Evolutionary conservation across 2,113 vertebrate genomes (phyloP), one percentile per base, ranked within the genome.

Genomic region (Mastomys coucha): DNA sequence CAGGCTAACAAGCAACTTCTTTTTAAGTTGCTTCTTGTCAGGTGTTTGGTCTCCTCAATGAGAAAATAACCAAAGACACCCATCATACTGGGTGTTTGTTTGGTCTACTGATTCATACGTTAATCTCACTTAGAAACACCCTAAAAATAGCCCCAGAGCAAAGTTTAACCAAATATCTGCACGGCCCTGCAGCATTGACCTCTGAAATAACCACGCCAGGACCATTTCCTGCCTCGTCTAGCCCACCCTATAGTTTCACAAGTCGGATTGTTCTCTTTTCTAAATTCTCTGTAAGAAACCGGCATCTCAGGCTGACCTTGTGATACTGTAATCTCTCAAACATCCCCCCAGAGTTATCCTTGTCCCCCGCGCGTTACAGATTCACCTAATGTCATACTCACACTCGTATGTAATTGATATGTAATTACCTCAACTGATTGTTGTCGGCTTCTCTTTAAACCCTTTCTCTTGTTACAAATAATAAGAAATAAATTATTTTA

Each of bases 241-340:
- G 42, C 77, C 56, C 51, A 70, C 42, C 69, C 5, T 70, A 14
- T 22, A 2, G 3, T 94, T 93, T 51, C 90, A 58, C 45, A 82
- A 69, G 78, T 24, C 78, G 82, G 11, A 1, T 91, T 81, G 67
- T 81, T 94, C 58, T 93, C 13, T 89, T 86, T 72, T 75, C 56
- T 76, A 17, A 17, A 45, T 70, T 93, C 49, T 95, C 88, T 81
- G 7, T 86, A 87, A 91, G 73, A 91, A 65, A 85, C 89, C 77
- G 81, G 45, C 63, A 86, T n/a, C 78, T 96, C 78, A 36, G n/a
- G n/a, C 63, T 77, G 49, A 95, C 65, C 85, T 96, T 95, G 75
- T 65, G 80, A 90, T 87, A 91, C 33, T 11, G 36, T 26, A 31
- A 33, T 91, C 9, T 93, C 80, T 75, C 76, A 92, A 56, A 77